A percentile compares a stretch with the other conserved stretches of the same genome.
These are phyloP conservation scores for Hoplodrina ambigua DNA, from an alignment of 2,888 invertebrate genomes.

Conservation along the genomic window DNA sequence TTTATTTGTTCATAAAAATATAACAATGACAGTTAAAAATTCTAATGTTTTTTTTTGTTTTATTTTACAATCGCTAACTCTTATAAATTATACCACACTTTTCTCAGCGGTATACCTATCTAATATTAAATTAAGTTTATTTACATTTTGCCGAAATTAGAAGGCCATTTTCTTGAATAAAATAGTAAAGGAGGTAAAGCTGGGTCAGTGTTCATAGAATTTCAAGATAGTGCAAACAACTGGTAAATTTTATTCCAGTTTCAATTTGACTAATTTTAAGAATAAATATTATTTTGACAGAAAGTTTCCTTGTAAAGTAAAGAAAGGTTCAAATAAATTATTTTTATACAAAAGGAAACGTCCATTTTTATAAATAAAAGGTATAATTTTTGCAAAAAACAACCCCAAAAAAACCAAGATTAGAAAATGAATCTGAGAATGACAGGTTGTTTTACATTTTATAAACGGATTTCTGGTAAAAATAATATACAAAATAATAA, in stretches of 20 bases:
- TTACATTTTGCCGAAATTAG: constrained; percentile 70
- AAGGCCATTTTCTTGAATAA: constrained; percentile 68
- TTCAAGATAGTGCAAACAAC: constrained; percentile 28
- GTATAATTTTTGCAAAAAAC: too few relatives aligned
- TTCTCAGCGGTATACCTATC: constrained; percentile 59
- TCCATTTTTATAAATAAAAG: too few relatives aligned
- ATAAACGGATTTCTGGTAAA: not conserved
- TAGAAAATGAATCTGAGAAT: not conserved
- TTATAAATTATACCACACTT: constrained; percentile 56
- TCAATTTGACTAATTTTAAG: constrained; percentile 11
- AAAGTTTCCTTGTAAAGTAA: not conserved
- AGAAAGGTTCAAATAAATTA: not conserved
- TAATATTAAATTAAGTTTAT: constrained; percentile 66
- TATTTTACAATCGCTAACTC: constrained; percentile 46
- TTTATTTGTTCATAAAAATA: not conserved
- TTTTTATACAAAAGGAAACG: not conserved
- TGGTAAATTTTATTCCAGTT: constrained; percentile 20
- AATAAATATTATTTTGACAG: not conserved
- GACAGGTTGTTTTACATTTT: not conserved
- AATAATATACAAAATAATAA: not conserved
- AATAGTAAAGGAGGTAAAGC: constrained; percentile 21
- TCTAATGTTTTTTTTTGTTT: not conserved
- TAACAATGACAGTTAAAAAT: constrained; percentile 10
- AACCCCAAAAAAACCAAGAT: not conserved
- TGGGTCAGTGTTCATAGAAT: constrained; percentile 20